Base-by-base conservation (phyloP, 2,888 invertebrate species). In the Hyles lineata region DNA sequence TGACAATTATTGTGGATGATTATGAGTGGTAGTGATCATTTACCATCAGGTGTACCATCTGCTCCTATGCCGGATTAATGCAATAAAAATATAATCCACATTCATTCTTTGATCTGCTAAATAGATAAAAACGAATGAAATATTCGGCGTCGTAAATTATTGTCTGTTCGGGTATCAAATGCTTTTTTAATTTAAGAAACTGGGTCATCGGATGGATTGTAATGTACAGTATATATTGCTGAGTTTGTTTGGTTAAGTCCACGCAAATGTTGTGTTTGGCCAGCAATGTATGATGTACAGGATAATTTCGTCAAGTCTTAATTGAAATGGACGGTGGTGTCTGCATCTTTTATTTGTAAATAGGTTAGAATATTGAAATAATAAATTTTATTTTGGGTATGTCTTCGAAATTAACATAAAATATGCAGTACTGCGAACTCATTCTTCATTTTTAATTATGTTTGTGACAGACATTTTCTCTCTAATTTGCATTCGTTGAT, bases 151-250 rank as follows among this genome's bases (percentile, higher is more conserved):
- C 67, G 50, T 67, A 67, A 67, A 67, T 55, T 52, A 17, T 52
- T 55, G 32, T 58, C 23, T 32, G 71, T 62, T 21, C 61, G 63
- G 21, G 55, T 67, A 72, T 67, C 72, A 71, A 62, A 71, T 71
- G 62, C 29, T 71, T 50, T 21, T 72, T 72, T 72, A 67, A 72
- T 63, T 63, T 35, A 35, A 58, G 55, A 72, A 29, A 58, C 72
- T 72, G 21, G 72, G 72, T 72, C 72, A 67, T 35, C 23, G 19
- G 23, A 17, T 50, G 1, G 43, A 23, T n/a, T 1, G 55, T n/a
- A 55, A 55, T 55, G 55, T 55, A 67, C 43, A 23, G 43, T 7
- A 25, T 50, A 25, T 43, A 21, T 67, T 7, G 50, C 43, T 8
- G 11, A 23, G 50, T 67, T 67, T 67, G 67, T 67, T 50, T 67